Percentiles rank a stretch among this genome's conserved stretches.
Conservation (phyloP, 2,888 invertebrate genomes). For the Diarsia rubi region DNA sequence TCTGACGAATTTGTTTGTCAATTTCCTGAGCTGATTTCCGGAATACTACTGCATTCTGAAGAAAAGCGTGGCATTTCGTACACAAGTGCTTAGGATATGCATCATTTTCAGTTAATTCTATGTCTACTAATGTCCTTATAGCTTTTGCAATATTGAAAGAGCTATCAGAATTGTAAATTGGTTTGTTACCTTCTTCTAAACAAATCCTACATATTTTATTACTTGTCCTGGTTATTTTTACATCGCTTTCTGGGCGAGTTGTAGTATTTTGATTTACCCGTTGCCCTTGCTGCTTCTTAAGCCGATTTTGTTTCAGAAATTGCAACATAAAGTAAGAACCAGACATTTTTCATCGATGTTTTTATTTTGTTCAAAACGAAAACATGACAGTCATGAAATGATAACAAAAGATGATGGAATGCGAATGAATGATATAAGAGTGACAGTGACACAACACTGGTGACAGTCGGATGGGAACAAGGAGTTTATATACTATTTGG, state of each 20-base stretch:
- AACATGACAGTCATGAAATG: too few relatives aligned
- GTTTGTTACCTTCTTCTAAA: slow-evolving; percentile 74
- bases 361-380: neutral
- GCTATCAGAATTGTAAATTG: slow-evolving; percentile 71
- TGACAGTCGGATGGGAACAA: too few relatives aligned
- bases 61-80: slow-evolving; percentile 70
- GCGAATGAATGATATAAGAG: too few relatives aligned
- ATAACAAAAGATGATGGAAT: too few relatives aligned
- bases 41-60: slow-evolving; percentile 76
- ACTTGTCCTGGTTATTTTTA: neutral
- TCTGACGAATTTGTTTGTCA: slow-evolving; percentile 69
- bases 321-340: slow-evolving; percentile 56
- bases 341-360: slow-evolving; percentile 36
- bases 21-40: slow-evolving; percentile 76
- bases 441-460: too few relatives aligned
- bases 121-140: slow-evolving; percentile 73
- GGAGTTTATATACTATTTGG: too few relatives aligned
- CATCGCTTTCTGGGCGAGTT: neutral
- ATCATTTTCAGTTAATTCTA: slow-evolving; percentile 74
- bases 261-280: neutral
- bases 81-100: slow-evolving; percentile 77
- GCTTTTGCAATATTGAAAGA: slow-evolving; percentile 73
- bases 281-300: slow-evolving; percentile 12
- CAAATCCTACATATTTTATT: slow-evolving; percentile 81
- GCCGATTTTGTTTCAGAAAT: slow-evolving; percentile 43